A percentile compares a stretch with the other conserved stretches of the same genome.
These are phyloP conservation scores for Bombus impatiens DNA, from an alignment of 1,140 invertebrate genomes.

Conservation along the genomic window DNA sequence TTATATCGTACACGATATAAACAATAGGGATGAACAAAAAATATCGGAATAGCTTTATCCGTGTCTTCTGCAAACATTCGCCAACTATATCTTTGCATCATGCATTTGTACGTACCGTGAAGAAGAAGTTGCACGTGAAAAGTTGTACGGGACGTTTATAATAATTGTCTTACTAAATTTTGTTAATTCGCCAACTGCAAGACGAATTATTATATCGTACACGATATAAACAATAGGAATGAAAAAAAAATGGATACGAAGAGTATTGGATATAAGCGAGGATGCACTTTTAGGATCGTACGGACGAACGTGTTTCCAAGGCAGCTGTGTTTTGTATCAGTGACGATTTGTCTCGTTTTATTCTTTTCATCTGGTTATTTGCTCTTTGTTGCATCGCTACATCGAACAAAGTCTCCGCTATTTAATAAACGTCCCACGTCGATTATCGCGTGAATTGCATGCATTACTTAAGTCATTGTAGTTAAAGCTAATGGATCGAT, in stretches of 20 bases:
- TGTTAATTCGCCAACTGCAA: too few relatives aligned
- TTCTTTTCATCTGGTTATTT: background rate
- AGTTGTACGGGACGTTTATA: too few relatives aligned
- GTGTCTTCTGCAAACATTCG: too few relatives aligned
- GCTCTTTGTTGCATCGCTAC: background rate
- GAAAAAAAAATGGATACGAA: background rate
- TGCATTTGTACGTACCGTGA: too few relatives aligned
- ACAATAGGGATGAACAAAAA: too few relatives aligned
- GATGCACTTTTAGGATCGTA: background rate
- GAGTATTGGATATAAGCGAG: background rate
- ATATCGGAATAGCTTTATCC: too few relatives aligned
- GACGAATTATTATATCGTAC: too few relatives aligned
- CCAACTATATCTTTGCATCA: too few relatives aligned
- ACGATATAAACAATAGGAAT: too few relatives aligned
- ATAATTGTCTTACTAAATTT: too few relatives aligned
- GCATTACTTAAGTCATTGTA: background rate
- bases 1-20: too few relatives aligned
- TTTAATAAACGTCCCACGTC: background rate
- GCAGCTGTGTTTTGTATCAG: background rate
- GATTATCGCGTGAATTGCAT: background rate
- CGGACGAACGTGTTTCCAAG: constrained; percentile 1
- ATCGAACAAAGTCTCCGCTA: background rate
- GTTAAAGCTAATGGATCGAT: background rate
- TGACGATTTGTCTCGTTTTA: background rate
- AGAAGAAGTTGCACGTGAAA: too few relatives aligned